phyloP scores from a whole-genome alignment of 2,888 invertebrate genomes.

The Chydorus sphaericus region DNA sequence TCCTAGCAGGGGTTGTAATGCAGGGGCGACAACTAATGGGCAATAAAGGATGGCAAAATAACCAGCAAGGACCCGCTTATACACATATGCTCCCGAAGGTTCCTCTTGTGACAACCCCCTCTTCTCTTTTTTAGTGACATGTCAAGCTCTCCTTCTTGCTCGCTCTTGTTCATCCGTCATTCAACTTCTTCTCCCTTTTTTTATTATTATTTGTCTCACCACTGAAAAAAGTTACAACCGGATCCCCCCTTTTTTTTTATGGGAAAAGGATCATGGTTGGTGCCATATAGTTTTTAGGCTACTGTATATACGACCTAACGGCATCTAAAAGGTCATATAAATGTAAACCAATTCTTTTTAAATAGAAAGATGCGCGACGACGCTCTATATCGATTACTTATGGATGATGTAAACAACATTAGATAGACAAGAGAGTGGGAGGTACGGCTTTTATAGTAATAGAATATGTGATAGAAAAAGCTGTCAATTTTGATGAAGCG shows the following conservation, averaged over 20 bases:
- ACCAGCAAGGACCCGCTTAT: not conserved
- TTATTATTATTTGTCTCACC: not conserved
- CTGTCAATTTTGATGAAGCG: no score
- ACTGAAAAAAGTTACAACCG: conserved; percentile 6
- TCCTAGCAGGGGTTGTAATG: not conserved
- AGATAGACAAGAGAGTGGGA: no score
- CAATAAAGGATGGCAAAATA: conserved; percentile 1
- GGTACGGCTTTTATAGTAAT: no score
- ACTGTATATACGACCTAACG: not conserved
- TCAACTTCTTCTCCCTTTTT: not conserved
- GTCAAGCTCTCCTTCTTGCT: no score
- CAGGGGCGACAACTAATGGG: conserved; percentile 11
- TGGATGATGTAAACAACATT: no score
- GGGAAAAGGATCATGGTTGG: not conserved
- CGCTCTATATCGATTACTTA: no score
- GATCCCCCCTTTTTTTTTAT: conserved; percentile 6
- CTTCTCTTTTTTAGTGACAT: conserved; percentile 1
- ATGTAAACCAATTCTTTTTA: no score
- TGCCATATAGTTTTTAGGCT: not conserved
- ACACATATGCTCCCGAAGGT: not conserved
- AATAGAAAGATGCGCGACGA: no score
- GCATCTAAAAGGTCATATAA: no score
- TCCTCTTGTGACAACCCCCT: not conserved
- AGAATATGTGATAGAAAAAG: no score
- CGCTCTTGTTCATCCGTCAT: conserved; percentile 2